These are phyloP conservation scores for Xestia xanthographa DNA, from an alignment of 2,888 invertebrate species.

Conservation along the genomic window DNA sequence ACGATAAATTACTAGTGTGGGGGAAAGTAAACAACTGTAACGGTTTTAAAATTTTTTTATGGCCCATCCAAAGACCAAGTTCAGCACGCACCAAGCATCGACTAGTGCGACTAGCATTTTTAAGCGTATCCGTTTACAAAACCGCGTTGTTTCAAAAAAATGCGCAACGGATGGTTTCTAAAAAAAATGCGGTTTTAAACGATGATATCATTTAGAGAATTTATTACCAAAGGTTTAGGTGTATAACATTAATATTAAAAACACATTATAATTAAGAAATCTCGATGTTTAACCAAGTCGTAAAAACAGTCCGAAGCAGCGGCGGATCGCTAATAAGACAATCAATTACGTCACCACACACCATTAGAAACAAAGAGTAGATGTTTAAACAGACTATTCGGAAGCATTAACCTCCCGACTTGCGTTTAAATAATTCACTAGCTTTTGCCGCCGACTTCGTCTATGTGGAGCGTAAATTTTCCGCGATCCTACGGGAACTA, in stretches of 20 bases:
- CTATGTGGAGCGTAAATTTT: constrained; percentile 40
- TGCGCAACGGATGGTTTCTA: background rate
- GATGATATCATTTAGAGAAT: too few species aligned
- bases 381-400: constrained; percentile 18
- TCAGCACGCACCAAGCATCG: background rate
- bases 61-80: background rate
- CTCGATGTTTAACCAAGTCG: background rate
- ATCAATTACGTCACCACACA: background rate
- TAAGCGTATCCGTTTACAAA: background rate
- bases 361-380: background rate
- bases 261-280: background rate
- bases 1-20: too few species aligned
- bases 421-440: constrained; percentile 42
- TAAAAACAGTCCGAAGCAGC: background rate
- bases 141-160: background rate
- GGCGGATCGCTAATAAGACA: background rate
- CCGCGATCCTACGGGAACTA: constrained; percentile 41
- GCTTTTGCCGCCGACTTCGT: constrained; percentile 4
- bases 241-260: background rate
- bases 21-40: too few species aligned
- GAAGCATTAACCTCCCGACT: constrained; percentile 22
- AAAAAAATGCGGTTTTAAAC: background rate
- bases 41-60: too few species aligned
- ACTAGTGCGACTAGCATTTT: too few species aligned
- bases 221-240: too few species aligned